phyloP scores from a whole-genome alignment of 2,797 vertebrate genomes.

The Myotis daubentonii region DNA sequence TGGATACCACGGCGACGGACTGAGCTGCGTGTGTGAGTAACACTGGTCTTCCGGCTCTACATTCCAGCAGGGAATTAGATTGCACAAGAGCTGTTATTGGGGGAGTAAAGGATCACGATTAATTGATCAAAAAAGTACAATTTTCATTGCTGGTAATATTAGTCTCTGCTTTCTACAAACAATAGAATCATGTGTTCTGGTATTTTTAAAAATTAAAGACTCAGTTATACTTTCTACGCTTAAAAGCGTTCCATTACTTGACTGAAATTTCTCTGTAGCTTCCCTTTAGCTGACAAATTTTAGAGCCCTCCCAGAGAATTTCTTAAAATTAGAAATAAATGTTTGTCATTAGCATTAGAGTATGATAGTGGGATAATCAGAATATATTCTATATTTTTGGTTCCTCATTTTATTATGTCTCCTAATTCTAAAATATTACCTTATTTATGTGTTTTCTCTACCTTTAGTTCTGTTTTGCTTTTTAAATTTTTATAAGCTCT shows the following conservation, averaged over 20 bases:
- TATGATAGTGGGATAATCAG: neutral
- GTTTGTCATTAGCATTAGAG: neutral
- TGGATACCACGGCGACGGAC: constrained; percentile 92
- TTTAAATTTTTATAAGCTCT: neutral
- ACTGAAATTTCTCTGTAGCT: constrained; percentile 70
- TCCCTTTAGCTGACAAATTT: neutral
- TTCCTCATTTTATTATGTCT: neutral
- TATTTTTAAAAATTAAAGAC: constrained; percentile 69
- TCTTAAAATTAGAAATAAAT: constrained; percentile 21
- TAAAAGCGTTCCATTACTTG: constrained; percentile 34
- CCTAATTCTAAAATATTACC: neutral
- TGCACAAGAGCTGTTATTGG: neutral
- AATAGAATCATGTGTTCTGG: neutral
- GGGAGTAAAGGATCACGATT: neutral
- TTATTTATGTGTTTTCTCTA: constrained; percentile 12
- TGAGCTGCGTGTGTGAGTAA: constrained; percentile 93
- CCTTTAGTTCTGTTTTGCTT: constrained; percentile 23
- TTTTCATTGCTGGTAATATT: neutral
- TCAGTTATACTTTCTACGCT: constrained; percentile 33
- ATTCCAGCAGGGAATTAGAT: neutral
- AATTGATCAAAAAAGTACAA: neutral
- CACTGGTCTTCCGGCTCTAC: neutral
- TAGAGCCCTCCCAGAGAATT: neutral
- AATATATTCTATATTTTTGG: neutral
- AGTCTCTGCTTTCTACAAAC: constrained; percentile 54